Evolutionary conservation across 1,140 invertebrate species (phyloP), one percentile per base, ranked within the genome.

Genomic region (Bombyx mandarina): DNA sequence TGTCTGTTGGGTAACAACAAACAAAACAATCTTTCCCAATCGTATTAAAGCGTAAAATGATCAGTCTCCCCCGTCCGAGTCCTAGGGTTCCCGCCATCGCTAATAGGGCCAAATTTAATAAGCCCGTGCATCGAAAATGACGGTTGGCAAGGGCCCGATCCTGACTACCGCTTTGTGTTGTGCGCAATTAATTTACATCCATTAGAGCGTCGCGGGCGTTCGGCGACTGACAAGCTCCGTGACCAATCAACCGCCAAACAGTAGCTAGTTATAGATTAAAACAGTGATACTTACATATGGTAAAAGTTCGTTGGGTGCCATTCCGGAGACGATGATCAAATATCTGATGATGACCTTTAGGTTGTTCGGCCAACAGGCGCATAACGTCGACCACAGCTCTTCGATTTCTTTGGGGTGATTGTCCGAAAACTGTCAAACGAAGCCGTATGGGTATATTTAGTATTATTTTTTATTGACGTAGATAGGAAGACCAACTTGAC

Each of bases 321-420:
- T 95, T 50, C 97, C 96, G 2, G 96, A 97, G 42, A 99, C 93
- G 63, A 99, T 98, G 60, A 99, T 95, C 22, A 99, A 89, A 87
- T 99, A 99, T n/a, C 98, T 92, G 60, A 99, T 94, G 61, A 99
- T 98, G 10, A 99, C 96, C 88, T 97, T 96, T 42, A 99, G 90
- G 89, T 99, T 99, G 74, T 97, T 97, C 0, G 97, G 95, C 96
- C 97, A 99, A 66, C 96, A 98, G 6, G 95, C 92, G 69, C 97
- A 98, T 10, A 99, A 86, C 10, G 96, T 97, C 43, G 96, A 93
- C 98, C 98, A 99, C 9, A 99, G 87, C 74, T 97, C 93, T 85
- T 99, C 98, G 22, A 98, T 94, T 82, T 99, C 98, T 75, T 96
- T 94, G 0, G 97, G 94, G 89, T 99, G 97, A 61, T 97, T 93